These are phyloP conservation scores for Aquatica leii DNA, from an alignment of 2,888 invertebrate genomes.

Conservation along the genomic window DNA sequence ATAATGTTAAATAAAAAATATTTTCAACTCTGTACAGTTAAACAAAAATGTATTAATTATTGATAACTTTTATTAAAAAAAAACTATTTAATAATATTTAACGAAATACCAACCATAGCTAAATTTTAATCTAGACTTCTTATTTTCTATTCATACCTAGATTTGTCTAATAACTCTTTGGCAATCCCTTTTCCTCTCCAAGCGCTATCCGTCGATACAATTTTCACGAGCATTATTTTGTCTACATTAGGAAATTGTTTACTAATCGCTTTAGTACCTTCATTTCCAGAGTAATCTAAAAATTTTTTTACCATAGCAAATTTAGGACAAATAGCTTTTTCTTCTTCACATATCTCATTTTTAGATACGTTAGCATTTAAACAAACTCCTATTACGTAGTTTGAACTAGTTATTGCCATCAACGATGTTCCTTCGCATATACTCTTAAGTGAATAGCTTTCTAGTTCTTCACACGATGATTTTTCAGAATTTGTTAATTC, in stretches of 20 bases:
- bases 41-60: too few species aligned
- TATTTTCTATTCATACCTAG: too few species aligned
- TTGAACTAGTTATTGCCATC: constrained; percentile 67
- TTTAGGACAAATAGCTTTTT: constrained; percentile 55
- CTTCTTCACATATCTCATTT: constrained; percentile 58
- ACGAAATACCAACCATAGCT: too few species aligned
- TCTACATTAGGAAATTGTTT: constrained; percentile 65
- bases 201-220: constrained; percentile 70
- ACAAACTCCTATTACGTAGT: constrained; percentile 62
- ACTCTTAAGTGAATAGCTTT: constrained; percentile 66
- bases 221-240: constrained; percentile 67
- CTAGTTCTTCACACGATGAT: constrained; percentile 68
- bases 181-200: constrained; percentile 74
- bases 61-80: too few species aligned
- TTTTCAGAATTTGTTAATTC: constrained; percentile 68
- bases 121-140: too few species aligned
- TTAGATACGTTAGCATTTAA: constrained; percentile 52
- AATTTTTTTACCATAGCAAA: constrained; percentile 71
- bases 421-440: constrained; percentile 68
- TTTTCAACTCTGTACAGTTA: too few species aligned
- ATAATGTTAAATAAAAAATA: too few species aligned
- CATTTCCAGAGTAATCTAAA: constrained; percentile 65
- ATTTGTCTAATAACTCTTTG: constrained; percentile 66
- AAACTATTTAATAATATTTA: too few species aligned
- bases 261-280: constrained; percentile 62